A percentile compares a stretch with the other conserved stretches of the same genome.
Evolutionary conservation across 2,888 invertebrate species (phyloP).

Genomic region (Dasypogon diadema): DNA sequence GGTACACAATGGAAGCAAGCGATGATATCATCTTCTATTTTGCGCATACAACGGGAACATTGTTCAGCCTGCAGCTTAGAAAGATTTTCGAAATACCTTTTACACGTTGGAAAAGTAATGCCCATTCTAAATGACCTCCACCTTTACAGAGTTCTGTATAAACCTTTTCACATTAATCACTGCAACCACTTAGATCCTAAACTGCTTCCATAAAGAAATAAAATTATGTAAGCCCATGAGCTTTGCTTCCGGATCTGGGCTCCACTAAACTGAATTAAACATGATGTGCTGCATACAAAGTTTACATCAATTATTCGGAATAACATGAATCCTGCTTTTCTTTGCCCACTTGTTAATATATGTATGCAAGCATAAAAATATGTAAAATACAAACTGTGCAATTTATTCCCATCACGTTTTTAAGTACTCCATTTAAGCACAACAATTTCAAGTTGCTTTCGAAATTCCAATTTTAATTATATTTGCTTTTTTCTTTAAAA

Average conservation of each 20-base stretch:
- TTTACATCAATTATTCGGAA: conserved; percentile 12
- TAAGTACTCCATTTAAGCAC: too few species aligned
- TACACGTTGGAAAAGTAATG: too few species aligned
- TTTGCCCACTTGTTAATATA: background rate
- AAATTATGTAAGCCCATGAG: background rate
- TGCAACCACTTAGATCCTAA: background rate
- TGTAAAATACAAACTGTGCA: background rate
- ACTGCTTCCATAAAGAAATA: conserved; percentile 14
- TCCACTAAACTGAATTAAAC: conserved; percentile 15
- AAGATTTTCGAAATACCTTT: too few species aligned
- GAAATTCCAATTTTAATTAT: too few species aligned
- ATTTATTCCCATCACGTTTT: background rate
- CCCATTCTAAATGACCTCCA: conserved; percentile 19
- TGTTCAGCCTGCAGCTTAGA: too few species aligned
- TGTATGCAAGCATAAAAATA: background rate
- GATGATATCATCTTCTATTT: background rate
- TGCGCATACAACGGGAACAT: too few species aligned
- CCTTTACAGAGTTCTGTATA: background rate
- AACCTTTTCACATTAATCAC: conserved; percentile 26
- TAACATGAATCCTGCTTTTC: background rate
- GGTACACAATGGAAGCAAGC: background rate
- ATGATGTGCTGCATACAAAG: conserved; percentile 14
- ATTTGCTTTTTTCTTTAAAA: too few species aligned
- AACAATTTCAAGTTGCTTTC: too few species aligned
- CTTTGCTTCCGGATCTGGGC: background rate